phyloP scores from a whole-genome alignment of 1,140 invertebrate genomes.

The Phymastichus coffea region DNA sequence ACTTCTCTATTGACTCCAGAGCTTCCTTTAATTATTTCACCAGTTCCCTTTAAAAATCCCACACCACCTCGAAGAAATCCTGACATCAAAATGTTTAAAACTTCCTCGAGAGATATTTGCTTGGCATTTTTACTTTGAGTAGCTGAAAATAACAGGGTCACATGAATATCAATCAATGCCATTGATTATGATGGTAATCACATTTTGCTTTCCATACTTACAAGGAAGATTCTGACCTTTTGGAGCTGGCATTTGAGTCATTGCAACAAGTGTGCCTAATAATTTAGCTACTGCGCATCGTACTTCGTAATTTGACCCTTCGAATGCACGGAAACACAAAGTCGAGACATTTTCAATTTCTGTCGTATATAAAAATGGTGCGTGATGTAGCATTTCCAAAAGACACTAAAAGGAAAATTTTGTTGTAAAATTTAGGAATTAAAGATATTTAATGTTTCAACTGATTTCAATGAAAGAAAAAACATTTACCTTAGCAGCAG shows the following conservation, averaged over 20 bases:
- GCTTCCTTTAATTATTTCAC: conserved; percentile 94
- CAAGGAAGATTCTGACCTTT: conserved; percentile 53
- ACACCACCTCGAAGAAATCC: conserved; percentile 93
- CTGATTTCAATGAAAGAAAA: not conserved
- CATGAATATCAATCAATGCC: not conserved
- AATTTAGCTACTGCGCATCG: conserved; percentile 89
- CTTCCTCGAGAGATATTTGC: conserved; percentile 85
- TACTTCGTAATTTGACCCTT: conserved; percentile 94
- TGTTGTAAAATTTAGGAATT: not conserved
- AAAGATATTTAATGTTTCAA: conserved; percentile 2
- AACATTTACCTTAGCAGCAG: conserved; percentile 72
- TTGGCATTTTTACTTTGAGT: conserved; percentile 60
- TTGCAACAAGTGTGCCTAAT: conserved; percentile 82
- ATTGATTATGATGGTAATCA: not conserved
- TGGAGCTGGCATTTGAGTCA: conserved; percentile 67
- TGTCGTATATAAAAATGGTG: conserved; percentile 82
- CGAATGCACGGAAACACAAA: conserved; percentile 87
- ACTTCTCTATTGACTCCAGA: conserved; percentile 92
- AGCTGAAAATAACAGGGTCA: conserved; percentile 46
- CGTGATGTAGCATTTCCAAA: conserved; percentile 84
- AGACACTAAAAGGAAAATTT: conserved; percentile 72
- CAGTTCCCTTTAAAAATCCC: conserved; percentile 91
- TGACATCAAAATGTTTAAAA: conserved; percentile 87
- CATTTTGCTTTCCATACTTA: conserved; percentile 34
- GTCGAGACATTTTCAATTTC: conserved; percentile 89